These are phyloP conservation scores for Acipenser oxyrinchus DNA, from an alignment of 2,797 vertebrate species.

Conservation along the genomic window DNA sequence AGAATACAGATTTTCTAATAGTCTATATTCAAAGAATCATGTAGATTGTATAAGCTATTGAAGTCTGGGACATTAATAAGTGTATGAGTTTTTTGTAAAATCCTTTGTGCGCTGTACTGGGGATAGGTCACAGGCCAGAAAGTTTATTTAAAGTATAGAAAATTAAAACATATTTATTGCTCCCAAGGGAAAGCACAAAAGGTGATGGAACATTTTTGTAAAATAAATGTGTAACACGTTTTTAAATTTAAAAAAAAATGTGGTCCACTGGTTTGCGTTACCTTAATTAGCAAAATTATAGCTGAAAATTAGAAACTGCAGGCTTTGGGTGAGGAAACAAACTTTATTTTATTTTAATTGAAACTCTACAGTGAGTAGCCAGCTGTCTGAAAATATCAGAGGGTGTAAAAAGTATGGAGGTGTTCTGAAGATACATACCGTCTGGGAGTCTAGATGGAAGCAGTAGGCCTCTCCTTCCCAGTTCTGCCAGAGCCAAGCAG, in stretches of 20 bases:
- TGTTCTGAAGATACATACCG: conserved; percentile 55
- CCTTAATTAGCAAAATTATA: no score
- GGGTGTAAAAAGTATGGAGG: not conserved
- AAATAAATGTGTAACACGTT: conserved; percentile 7
- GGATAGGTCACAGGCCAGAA: conserved; percentile 9
- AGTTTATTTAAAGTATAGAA: conserved; percentile 11
- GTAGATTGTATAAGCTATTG: no score
- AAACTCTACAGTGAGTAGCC: no score
- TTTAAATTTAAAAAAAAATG: conserved; percentile 18
- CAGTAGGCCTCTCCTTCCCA: conserved; percentile 85
- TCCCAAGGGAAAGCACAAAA: conserved; percentile 25
- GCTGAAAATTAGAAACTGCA: no score
- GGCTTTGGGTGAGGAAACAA: no score
- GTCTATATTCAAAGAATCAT: no score
- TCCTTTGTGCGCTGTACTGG: not conserved
- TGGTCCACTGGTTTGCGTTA: no score
- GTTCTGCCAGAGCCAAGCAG: conserved; percentile 87
- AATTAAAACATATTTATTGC: conserved; percentile 48
- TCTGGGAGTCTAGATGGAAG: conserved; percentile 80
- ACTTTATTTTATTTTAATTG: no score
- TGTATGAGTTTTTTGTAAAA: no score
- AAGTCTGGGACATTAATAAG: no score
- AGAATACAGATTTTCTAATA: no score
- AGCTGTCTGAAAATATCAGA: no score
- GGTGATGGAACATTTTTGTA: conserved; percentile 25